Base-by-base conservation (phyloP, 2,113 vertebrate genomes). In the Glaucomys volans region DNA sequence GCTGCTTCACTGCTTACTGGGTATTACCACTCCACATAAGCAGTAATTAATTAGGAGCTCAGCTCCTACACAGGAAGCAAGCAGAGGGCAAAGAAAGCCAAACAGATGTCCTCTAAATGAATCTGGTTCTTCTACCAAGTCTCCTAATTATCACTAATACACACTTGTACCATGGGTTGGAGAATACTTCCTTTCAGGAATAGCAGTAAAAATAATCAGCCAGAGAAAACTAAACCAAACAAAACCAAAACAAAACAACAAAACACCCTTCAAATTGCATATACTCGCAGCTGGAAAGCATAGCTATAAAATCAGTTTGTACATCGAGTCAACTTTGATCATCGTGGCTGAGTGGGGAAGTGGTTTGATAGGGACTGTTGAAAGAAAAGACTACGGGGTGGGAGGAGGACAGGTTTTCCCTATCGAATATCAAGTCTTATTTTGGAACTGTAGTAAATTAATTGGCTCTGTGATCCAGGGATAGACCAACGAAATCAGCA, bases 21-120 rank as follows among this genome's bases (percentile, higher is more conserved):
- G 52, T 52, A 20, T 37, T 64, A 57, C 52, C 26, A 28, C 40
- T 44, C 13, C 22, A 8, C 52, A 18, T 37, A 85, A 95, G 57
- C 42, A 75, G 54, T 74, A 85, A 96, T 95, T 94, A 94, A 95
- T 95, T 94, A 94, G 82, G 75, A 93, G 42, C 67, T 95, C 83
- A 66, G 42, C 62, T 89, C 69, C 54, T 57, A 28, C 22, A 8
- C 47, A 50, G 28, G 77, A 72, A 88, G 75, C 54, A 50, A 75
- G 26, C 66, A 88, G 81, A 95, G 67, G 44, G 72, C 44, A 95
- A 62, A 52, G 67, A 54, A 37, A 77, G 62, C 22, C 91, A 88
- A 94, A 86, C 77, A 91, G 82, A 97, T 75, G 83, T 77, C 89
- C 90, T 81, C 77, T 18, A 75, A 96, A 88, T 57, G 42, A 79